Conservation (phyloP, 1,140 invertebrate genomes). For the Chrysoperla carnea region DNA sequence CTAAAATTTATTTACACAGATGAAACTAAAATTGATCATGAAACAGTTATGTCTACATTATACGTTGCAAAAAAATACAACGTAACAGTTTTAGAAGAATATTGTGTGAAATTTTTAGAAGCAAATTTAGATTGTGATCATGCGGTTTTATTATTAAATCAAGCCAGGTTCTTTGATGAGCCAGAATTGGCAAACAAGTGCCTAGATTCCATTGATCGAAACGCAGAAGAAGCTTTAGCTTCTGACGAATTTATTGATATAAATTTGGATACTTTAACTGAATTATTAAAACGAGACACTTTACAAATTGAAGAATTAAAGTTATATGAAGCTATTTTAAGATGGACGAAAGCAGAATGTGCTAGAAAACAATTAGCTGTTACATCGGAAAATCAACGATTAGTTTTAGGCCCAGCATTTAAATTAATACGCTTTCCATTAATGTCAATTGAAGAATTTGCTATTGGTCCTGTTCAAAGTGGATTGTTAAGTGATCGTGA, state of each 20-base stretch:
- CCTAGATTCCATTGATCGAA: slow-evolving; percentile 72
- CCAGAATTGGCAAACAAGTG: slow-evolving; percentile 59
- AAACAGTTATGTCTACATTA: slow-evolving; percentile 74
- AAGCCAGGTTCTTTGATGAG: slow-evolving; percentile 68
- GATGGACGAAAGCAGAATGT: slow-evolving; percentile 73
- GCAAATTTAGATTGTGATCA: slow-evolving; percentile 64
- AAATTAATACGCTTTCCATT: slow-evolving; percentile 66
- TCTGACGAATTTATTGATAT: slow-evolving; percentile 81
- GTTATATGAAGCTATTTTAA: slow-evolving; percentile 52
- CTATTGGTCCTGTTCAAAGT: slow-evolving; percentile 58
- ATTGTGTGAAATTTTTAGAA: slow-evolving; percentile 73
- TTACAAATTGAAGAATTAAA: slow-evolving; percentile 64
- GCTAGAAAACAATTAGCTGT: slow-evolving; percentile 39
- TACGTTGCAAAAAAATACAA: slow-evolving; percentile 82
- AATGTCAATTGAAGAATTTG: slow-evolving; percentile 80
- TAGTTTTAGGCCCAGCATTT: slow-evolving; percentile 47
- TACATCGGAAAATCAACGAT: slow-evolving; percentile 52
- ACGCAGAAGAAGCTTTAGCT: slow-evolving; percentile 60
- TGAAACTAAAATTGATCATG: slow-evolving; percentile 70
- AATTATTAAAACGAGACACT: slow-evolving; percentile 67
- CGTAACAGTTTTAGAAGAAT: slow-evolving; percentile 62
- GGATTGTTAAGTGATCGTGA: slow-evolving; percentile 61
- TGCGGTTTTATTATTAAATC: slow-evolving; percentile 65
- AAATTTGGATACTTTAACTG: slow-evolving; percentile 63
- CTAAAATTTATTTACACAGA: no score